These are phyloP conservation scores for Callimorpha dominula DNA, from an alignment of 2,888 invertebrate genomes.

Conservation along the genomic window DNA sequence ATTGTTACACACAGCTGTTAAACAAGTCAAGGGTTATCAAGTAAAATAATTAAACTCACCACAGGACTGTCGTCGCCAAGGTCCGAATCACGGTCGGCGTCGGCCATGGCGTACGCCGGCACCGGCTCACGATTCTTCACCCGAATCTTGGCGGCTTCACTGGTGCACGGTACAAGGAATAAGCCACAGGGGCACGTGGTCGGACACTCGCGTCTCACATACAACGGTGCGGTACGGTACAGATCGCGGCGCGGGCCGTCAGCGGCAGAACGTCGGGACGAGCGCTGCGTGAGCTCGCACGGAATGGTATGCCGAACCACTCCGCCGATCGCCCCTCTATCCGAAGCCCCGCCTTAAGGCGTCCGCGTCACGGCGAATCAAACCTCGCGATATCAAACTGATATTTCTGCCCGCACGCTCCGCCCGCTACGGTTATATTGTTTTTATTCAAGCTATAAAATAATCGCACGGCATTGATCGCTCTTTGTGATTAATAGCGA, in stretches of 20 bases:
- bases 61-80: conserved; percentile 91
- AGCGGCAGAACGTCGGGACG: conserved; percentile 52
- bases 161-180: conserved; percentile 65
- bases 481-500: conserved; percentile 64
- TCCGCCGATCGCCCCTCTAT: conserved; percentile 67
- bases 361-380: conserved; percentile 83
- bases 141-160: conserved; percentile 92
- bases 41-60: conserved; percentile 85
- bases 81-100: conserved; percentile 90
- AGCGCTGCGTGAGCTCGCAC: conserved; percentile 64
- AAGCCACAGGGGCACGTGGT: conserved; percentile 72
- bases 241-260: conserved; percentile 61
- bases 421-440: conserved; percentile 80
- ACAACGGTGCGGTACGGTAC: conserved; percentile 46
- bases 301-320: conserved; percentile 72
- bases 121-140: conserved; percentile 95
- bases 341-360: conserved; percentile 80
- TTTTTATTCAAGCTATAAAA: conserved; percentile 85
- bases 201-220: conserved; percentile 72
- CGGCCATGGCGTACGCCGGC: conserved; percentile 94
- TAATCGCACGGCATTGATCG: conserved; percentile 73
- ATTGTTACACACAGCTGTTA: not conserved
- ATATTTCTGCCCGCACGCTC: conserved; percentile 81
- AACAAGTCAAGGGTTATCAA: conserved; percentile 3
- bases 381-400: conserved; percentile 83